A percentile compares a stretch with the other conserved stretches of the same genome.
Conservation (phyloP, 2,888 invertebrate genomes). For the Cheilosia impressa region DNA sequence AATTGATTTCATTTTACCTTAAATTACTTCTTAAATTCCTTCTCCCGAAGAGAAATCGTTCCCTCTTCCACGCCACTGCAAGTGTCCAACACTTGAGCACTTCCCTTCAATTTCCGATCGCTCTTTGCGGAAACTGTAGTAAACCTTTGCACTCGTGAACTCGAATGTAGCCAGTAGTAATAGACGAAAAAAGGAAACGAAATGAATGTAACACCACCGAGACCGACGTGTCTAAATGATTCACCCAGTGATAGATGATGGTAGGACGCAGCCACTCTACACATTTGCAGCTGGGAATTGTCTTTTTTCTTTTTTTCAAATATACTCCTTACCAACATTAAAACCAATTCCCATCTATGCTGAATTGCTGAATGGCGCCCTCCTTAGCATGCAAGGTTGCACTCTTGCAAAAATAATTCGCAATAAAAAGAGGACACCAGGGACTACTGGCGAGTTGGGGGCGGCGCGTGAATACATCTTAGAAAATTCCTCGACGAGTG, state of each 20-base stretch:
- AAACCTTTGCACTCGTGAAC: slow-evolving; percentile 21
- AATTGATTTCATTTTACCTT: slow-evolving; percentile 30
- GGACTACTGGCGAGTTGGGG: neutral
- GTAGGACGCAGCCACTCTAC: no score
- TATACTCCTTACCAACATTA: slow-evolving; percentile 43
- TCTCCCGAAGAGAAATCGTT: slow-evolving; percentile 2
- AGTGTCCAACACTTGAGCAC: slow-evolving; percentile 17
- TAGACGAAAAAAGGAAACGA: neutral
- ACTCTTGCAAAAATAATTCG: slow-evolving; percentile 49
- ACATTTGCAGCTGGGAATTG: neutral
- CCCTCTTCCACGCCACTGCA: neutral
- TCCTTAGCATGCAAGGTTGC: slow-evolving; percentile 61
- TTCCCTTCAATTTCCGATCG: slow-evolving; percentile 53
- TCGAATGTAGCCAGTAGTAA: slow-evolving; percentile 3
- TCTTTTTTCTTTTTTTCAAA: slow-evolving; percentile 16
- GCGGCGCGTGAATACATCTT: slow-evolving; percentile 5
- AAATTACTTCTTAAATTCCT: slow-evolving; percentile 2
- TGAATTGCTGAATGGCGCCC: slow-evolving; percentile 42
- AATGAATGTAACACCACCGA: slow-evolving; percentile 33
- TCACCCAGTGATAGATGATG: slow-evolving; percentile 44
- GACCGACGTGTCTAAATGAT: slow-evolving; percentile 51
- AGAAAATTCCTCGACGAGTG: neutral
- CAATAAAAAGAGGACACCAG: slow-evolving; percentile 27
- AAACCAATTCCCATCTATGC: slow-evolving; percentile 45
- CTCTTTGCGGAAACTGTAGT: slow-evolving; percentile 33